These are phyloP conservation scores for Crocallis elinguaria DNA, from an alignment of 2,888 invertebrate genomes.

Conservation along the genomic window DNA sequence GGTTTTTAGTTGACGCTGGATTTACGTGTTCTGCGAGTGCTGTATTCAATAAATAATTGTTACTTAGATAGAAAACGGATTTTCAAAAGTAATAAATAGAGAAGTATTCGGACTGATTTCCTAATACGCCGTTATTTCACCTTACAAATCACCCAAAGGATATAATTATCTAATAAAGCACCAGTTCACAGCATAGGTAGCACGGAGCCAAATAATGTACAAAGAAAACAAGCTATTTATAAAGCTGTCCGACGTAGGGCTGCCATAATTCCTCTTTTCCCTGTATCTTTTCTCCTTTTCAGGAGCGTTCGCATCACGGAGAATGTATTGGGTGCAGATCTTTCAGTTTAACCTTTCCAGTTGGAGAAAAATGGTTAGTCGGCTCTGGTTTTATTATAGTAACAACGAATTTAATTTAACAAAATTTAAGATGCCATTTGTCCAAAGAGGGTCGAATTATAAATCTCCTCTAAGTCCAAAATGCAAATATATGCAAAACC, in stretches of 20 bases:
- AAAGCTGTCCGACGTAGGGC: conserved; percentile 56
- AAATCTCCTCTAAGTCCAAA: no score
- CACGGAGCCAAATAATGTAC: conserved; percentile 52
- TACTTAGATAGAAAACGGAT: not conserved
- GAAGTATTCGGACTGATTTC: not conserved
- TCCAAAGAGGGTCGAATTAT: no score
- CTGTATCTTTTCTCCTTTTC: not conserved
- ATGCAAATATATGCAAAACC: no score
- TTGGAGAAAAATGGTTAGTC: no score
- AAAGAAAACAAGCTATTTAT: conserved; percentile 70
- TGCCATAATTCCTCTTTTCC: not conserved
- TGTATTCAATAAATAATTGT: not conserved
- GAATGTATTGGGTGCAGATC: not conserved
- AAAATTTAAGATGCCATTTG: no score
- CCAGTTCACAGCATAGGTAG: conserved; percentile 30
- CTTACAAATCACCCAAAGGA: conserved; percentile 12
- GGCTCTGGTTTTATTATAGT: no score
- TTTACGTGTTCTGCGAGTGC: no score
- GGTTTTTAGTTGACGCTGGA: no score
- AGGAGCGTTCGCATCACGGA: no score
- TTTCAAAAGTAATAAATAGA: not conserved
- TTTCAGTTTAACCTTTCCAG: no score
- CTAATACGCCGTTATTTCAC: not conserved
- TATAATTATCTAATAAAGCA: conserved; percentile 31
- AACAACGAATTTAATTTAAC: no score